These are phyloP conservation scores for Blastobasis lacticolella DNA, from an alignment of 2,888 invertebrate genomes.

Conservation along the genomic window DNA sequence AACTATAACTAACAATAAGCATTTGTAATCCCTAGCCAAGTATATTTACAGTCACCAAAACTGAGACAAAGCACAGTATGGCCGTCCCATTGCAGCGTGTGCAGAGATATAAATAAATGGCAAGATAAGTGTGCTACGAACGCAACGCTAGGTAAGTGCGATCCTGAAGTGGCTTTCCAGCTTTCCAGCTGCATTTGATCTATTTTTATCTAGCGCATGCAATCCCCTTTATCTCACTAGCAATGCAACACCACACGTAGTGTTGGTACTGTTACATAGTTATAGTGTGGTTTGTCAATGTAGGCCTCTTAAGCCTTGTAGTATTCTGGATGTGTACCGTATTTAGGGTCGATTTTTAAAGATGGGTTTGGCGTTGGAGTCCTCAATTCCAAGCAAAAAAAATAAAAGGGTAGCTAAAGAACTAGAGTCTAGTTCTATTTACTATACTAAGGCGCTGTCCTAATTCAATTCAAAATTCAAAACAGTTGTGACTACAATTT, in stretches of 20 bases:
- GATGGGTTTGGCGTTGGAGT: no score
- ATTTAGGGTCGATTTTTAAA: no score
- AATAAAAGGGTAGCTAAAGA: no score
- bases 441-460: no score
- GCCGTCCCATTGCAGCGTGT: no score
- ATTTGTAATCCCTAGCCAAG: no score
- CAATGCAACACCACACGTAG: neutral
- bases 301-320: neutral
- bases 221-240: constrained; percentile 23
- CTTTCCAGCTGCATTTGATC: constrained; percentile 30
- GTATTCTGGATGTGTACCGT: neutral
- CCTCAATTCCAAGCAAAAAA: no score
- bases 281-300: neutral
- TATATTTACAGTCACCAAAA: no score
- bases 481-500: no score
- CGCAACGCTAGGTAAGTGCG: constrained; percentile 16
- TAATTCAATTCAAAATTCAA: no score
- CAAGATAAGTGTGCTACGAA: constrained; percentile 13
- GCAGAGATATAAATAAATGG: neutral
- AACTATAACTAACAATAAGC: no score
- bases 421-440: neutral
- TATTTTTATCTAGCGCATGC: constrained; percentile 30
- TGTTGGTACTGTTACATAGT: neutral
- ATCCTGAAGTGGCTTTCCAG: constrained; percentile 22
- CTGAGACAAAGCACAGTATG: no score